Conservation (phyloP, 2,888 invertebrate genomes). For the Lasioglossum leucozonium region DNA sequence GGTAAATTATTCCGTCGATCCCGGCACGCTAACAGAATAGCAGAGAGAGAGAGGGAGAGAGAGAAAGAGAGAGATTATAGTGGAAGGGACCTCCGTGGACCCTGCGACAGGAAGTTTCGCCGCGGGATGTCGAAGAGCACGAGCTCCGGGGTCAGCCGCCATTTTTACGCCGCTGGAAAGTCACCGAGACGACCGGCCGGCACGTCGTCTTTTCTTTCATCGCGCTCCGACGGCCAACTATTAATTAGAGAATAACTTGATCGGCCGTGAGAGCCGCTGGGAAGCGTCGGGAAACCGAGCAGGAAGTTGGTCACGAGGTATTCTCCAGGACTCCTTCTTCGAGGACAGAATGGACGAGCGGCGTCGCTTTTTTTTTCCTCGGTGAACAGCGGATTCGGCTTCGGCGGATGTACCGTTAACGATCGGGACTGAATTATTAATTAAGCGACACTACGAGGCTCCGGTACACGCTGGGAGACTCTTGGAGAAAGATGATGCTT, state of each 20-base stretch:
- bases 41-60: neutral
- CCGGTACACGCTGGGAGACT: neutral
- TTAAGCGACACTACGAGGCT: neutral
- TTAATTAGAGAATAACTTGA: slow-evolving; percentile 32
- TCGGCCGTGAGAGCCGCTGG: neutral
- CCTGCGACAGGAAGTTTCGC: slow-evolving; percentile 61
- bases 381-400: neutral
- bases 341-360: slow-evolving; percentile 18
- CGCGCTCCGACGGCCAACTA: slow-evolving; percentile 30
- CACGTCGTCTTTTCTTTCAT: slow-evolving; percentile 44
- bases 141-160: slow-evolving; percentile 56
- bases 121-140: slow-evolving; percentile 51
- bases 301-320: slow-evolving; percentile 1
- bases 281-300: neutral
- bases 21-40: slow-evolving; percentile 49
- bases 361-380: neutral
- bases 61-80: neutral
- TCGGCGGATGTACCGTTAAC: slow-evolving; percentile 10
- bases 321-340: neutral
- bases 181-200: slow-evolving; percentile 53
- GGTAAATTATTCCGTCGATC: slow-evolving; percentile 57
- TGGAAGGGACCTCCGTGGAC: slow-evolving; percentile 11
- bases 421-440: slow-evolving; percentile 31
- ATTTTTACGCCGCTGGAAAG: slow-evolving; percentile 58
- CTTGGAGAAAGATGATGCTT: neutral